A percentile compares a stretch with the other conserved stretches of the same genome.
These are phyloP conservation scores for Gymnarchus niloticus DNA, from an alignment of 2,113 vertebrate species.

Conservation along the genomic window DNA sequence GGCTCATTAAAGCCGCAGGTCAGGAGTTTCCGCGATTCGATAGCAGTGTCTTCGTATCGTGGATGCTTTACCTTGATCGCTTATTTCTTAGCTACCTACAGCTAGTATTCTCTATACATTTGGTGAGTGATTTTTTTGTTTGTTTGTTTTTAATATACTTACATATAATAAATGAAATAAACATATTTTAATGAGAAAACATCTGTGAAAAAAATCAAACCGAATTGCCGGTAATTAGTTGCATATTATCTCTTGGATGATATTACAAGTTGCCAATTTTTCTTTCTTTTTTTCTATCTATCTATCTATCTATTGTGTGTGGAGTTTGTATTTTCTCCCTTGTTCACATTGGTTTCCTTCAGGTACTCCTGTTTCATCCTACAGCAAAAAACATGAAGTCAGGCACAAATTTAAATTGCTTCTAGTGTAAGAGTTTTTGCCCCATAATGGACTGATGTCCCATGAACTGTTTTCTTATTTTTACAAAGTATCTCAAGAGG, in stretches of 20 bases:
- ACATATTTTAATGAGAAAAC: too few species aligned
- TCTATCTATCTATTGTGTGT: background rate
- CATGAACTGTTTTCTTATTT: background rate
- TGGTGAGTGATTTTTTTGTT: too few species aligned
- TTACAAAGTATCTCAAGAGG: background rate
- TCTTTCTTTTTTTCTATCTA: background rate
- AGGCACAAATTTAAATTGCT: too few species aligned
- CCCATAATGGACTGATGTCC: background rate
- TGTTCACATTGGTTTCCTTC: background rate
- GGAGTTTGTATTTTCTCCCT: too few species aligned
- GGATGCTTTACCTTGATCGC: conserved; percentile 7
- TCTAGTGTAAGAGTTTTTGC: background rate
- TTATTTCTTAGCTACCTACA: background rate
- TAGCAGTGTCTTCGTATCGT: conserved; percentile 45
- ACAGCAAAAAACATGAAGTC: background rate
- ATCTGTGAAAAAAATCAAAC: too few species aligned
- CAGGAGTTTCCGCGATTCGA: conserved; percentile 32
- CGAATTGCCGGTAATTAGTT: too few species aligned
- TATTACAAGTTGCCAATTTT: too few species aligned
- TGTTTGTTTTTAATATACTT: too few species aligned
- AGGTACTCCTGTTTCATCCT: background rate
- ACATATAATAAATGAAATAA: too few species aligned
- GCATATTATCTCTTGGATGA: too few species aligned
- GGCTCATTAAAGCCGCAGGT: conserved; percentile 35
- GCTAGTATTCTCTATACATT: too few species aligned